Evolutionary conservation across 1,140 invertebrate species (phyloP), one percentile per base, ranked within the genome.

Genomic region (Epicauta chinensis): DNA sequence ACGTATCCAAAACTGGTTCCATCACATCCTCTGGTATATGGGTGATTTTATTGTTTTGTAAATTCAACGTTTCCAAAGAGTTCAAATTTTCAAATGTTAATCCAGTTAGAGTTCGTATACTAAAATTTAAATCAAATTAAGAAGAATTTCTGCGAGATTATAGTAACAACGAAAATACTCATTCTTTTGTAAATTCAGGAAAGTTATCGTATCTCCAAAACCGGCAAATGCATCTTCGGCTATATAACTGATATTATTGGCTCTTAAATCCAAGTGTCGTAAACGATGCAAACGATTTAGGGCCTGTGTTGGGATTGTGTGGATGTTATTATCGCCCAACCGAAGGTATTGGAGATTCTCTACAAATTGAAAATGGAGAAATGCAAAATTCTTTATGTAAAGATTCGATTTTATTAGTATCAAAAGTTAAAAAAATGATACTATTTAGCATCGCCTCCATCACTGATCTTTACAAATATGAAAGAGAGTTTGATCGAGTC

Each of bases 171-270:
- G 6, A 34, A 34, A 34, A 2, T 77, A 93, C 91, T 87, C 83
- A 71, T 95, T 94, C 71, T 93, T 92, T 62, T 93, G 90, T 29
- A 95, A 71, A 66, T 92, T 91, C 3, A 95, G 78, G 71, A 92
- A 93, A 2, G 91, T 92, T 37, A 95, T 87, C 1, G 89, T 90
- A 67, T 90, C 87, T n/a, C 91, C 91, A 61, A 86, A 94, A 14
- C 87, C 84, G n/a, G 83, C 80, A 68, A 95, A 94, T 2, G 89
- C 86, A 61, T 93, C 89, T 55, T 93, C 89, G 5, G 80, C 75
- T 23, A 95, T 80, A 31, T 77, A 74, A 16, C 81, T 84, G 49
- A 95, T 93, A 62, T 91, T 92, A 68, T 94, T 95, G 10, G 86
- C 81, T 53, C 87, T 80, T 5, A 95, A 75, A 68, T 95, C 90